Base-by-base conservation (phyloP, 1,140 invertebrate genomes). In the Rhyacophila brunnea region DNA sequence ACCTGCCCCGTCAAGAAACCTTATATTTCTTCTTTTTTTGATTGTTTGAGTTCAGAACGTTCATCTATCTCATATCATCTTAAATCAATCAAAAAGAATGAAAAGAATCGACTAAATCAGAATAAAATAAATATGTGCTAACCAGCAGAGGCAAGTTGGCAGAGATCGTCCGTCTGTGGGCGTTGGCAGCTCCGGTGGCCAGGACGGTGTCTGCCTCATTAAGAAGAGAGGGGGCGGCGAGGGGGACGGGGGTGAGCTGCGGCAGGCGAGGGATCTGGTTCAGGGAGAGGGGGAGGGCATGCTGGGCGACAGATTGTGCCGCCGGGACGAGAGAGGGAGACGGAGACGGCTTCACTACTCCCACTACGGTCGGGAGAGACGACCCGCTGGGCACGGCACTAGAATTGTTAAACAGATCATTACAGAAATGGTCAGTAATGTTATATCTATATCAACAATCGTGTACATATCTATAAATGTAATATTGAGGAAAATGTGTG, bases 81-180 rank as follows among this genome's bases (percentile, higher is more conserved):
- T n/a, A n/a, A n/a, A n/a, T n/a, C n/a, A n/a, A n/a, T n/a, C n/a
- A n/a, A n/a, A n/a, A n/a, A n/a, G n/a, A n/a, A n/a, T n/a, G n/a
- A n/a, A n/a, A n/a, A n/a, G n/a, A n/a, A n/a, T n/a, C n/a, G n/a
- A n/a, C n/a, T n/a, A n/a, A n/a, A n/a, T n/a, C n/a, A n/a, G 23
- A 28, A 28, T 28, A 28, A 28, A 28, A 28, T 5, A 28, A 28
- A 28, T 28, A 28, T n/a, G n/a, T 15, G 38, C 52, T 48, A 14
- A 58, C 55, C 55, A 58, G 35, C 19, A 58, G 55, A 9, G 55
- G 55, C n/a, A 58, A 17, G n/a, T 18, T 50, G 19, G 55, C 38
- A 11, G 55, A 28, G 9, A 58, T 42, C 14, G 47, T 28, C 9
- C 55, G 35, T 13, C 55, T 18, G 6, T 15, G 43, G 5, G 11